Evolutionary conservation across 2,888 invertebrate species (phyloP).

Genomic region (Cyrtodaria siliqua): DNA sequence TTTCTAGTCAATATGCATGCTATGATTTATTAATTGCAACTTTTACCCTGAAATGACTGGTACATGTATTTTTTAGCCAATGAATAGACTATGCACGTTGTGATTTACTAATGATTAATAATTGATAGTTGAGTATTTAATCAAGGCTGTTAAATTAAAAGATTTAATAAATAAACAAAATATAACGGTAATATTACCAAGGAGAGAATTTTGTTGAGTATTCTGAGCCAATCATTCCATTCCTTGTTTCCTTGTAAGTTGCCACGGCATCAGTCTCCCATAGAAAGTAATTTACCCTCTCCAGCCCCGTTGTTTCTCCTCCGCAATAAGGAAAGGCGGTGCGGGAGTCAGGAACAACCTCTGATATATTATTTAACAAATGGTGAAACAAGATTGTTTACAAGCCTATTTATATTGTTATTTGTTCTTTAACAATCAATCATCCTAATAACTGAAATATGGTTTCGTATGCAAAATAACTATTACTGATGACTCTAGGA

Average conservation of each 20-base stretch:
- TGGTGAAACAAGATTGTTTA: background rate
- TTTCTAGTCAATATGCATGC: no score
- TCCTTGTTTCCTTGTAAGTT: conserved; percentile 81
- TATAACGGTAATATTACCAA: conserved; percentile 67
- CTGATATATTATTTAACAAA: conserved; percentile 30
- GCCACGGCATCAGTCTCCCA: conserved; percentile 80
- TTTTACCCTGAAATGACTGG: no score
- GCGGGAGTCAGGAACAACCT: conserved; percentile 57
- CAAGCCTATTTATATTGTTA: background rate
- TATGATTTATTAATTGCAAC: no score
- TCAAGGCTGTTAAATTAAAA: no score
- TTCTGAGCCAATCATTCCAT: conserved; percentile 82
- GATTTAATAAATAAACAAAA: background rate
- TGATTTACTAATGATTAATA: no score
- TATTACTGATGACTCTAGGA: no score
- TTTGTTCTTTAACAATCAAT: no score
- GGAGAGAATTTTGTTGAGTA: conserved; percentile 83
- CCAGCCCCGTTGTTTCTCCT: conserved; percentile 79
- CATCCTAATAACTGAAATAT: no score
- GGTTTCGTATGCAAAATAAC: no score
- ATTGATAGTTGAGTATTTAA: no score
- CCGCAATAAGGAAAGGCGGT: conserved; percentile 78
- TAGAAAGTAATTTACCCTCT: conserved; percentile 77
- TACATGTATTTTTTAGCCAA: no score
- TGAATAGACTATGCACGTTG: no score